Percentiles rank a stretch among this genome's conserved stretches.
phyloP scores from a whole-genome alignment of 2,113 vertebrate genomes.

The Odontesthes bonariensis region DNA sequence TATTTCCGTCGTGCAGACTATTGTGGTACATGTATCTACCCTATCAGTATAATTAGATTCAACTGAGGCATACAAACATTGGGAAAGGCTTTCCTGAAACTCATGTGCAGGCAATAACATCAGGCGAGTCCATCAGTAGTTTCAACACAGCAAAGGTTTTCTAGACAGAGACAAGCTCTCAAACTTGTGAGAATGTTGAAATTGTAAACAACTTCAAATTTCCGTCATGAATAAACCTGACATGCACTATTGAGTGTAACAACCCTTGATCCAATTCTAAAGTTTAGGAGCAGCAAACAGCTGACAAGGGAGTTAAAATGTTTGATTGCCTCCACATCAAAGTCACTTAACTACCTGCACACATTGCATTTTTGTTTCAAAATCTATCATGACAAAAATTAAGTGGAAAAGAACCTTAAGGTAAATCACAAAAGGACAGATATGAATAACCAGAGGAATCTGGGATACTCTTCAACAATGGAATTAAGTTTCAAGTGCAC shows the following conservation, averaged over 20 bases:
- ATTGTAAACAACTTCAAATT: constrained; percentile 51
- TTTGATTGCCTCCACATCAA: constrained; percentile 15
- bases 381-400: background rate
- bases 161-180: constrained; percentile 56
- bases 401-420: background rate
- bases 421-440: background rate
- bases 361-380: constrained; percentile 7
- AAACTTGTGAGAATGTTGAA: constrained; percentile 37
- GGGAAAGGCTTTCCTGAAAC: constrained; percentile 53
- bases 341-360: constrained; percentile 10
- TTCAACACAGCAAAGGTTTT: constrained; percentile 65
- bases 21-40: constrained; percentile 48
- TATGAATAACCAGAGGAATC: constrained; percentile 16
- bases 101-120: constrained; percentile 61
- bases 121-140: constrained; percentile 61
- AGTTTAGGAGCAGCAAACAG: constrained; percentile 38
- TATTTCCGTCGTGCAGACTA: constrained; percentile 46
- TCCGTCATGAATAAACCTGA: constrained; percentile 45
- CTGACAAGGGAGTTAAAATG: constrained; percentile 4
- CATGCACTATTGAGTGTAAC: constrained; percentile 42
- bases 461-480: constrained; percentile 18
- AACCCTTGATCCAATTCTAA: constrained; percentile 41
- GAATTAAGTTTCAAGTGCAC: constrained; percentile 60
- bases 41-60: constrained; percentile 70
- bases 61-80: constrained; percentile 61